Conservation (phyloP, 2,113 vertebrate genomes). For the Phalacrocorax aristotelis region DNA sequence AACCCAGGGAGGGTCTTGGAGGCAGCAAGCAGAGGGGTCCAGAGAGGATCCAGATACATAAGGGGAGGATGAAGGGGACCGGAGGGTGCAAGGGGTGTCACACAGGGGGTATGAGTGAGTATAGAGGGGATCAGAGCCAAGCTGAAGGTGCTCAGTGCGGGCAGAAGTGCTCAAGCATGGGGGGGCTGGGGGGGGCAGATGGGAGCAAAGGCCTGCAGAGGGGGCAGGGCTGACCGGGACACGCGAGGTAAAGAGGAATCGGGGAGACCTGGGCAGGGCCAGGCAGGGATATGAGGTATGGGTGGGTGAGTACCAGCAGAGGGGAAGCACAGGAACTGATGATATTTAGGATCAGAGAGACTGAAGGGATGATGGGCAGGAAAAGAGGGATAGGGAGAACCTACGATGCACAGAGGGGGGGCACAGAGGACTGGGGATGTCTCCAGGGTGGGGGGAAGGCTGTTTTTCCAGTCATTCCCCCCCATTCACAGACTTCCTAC, state of each 20-base stretch:
- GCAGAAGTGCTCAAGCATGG: not conserved
- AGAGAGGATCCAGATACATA: not conserved
- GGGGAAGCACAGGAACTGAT: not conserved
- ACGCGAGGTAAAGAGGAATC: too few species aligned
- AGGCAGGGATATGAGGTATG: too few species aligned
- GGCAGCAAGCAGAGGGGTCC: not conserved
- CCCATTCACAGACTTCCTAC: not conserved
- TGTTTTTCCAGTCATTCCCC: not conserved
- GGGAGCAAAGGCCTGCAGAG: not conserved
- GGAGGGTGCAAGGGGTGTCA: not conserved
- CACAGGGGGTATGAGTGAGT: not conserved
- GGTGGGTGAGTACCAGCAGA: too few species aligned
- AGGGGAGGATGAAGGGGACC: not conserved
- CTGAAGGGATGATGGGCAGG: not conserved
- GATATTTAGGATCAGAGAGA: not conserved
- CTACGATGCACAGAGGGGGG: too few species aligned
- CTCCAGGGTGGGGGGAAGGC: not conserved
- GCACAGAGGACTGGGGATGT: too few species aligned
- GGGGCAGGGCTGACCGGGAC: not conserved
- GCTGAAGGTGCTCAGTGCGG: not conserved
- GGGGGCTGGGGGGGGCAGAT: not conserved
- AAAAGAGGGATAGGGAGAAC: not conserved
- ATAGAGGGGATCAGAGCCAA: not conserved
- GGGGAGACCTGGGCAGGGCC: not conserved
- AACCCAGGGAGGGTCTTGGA: not conserved